Conservation (phyloP, 2,113 vertebrate species). For the Forbesichthys papilliferus region DNA sequence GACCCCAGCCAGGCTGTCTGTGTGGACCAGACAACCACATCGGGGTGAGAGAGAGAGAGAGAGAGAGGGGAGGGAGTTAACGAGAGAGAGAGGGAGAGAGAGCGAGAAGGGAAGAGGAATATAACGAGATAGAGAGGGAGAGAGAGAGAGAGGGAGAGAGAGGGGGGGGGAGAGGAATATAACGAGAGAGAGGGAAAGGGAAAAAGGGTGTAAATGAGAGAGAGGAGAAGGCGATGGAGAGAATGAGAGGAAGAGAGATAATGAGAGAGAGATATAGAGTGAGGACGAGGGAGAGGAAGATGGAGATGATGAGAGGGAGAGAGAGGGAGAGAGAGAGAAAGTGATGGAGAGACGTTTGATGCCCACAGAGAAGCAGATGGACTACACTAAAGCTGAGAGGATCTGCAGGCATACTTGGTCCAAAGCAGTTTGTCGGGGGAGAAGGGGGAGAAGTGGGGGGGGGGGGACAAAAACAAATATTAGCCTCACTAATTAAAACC, state of each 20-base stretch:
- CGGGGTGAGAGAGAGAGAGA: neutral
- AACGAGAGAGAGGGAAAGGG: constrained; percentile 4
- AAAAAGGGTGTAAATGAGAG: no score
- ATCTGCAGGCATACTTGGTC: constrained; percentile 22
- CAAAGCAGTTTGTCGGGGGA: neutral
- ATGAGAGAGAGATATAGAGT: constrained; percentile 11
- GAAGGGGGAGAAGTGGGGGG: no score
- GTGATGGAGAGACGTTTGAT: constrained; percentile 3
- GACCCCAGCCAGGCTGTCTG: constrained; percentile 29
- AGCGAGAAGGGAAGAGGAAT: no score
- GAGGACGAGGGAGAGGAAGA: no score
- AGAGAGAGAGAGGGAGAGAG: constrained; percentile 1
- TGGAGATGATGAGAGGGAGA: neutral
- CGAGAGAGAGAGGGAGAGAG: neutral
- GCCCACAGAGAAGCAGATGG: constrained; percentile 55
- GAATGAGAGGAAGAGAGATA: constrained; percentile 16
- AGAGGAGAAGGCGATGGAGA: no score
- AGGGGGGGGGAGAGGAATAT: neutral
- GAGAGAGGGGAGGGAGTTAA: neutral
- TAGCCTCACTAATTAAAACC: constrained; percentile 23
- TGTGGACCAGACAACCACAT: constrained; percentile 11
- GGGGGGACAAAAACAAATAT: constrained; percentile 35
- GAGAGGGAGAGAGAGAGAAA: neutral
- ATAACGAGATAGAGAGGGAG: constrained; percentile 4
- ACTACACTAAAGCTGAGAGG: constrained; percentile 43